Evolutionary conservation across 2,113 vertebrate species (phyloP).

Genomic region (Sylvicapra grimmia): DNA sequence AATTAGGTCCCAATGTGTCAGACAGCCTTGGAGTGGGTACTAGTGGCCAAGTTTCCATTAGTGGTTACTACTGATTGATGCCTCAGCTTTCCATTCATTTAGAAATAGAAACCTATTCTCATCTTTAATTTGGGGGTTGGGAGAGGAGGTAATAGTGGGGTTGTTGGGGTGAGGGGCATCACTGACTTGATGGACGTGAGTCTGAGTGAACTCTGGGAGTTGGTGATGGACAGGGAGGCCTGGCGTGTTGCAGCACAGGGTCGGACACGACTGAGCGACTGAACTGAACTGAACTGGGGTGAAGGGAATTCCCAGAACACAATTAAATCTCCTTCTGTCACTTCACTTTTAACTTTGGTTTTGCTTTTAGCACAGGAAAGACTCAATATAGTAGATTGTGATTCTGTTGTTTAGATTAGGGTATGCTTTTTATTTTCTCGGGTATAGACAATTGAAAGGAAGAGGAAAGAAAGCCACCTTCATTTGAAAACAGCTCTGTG

Average conservation of each 20-base stretch:
- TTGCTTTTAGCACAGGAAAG: background rate
- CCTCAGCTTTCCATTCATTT: slow-evolving; percentile 1
- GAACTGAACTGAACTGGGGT: background rate
- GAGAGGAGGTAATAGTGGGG: background rate
- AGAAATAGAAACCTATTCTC: slow-evolving; percentile 36
- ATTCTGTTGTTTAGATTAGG: background rate
- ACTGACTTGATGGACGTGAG: too few relatives aligned
- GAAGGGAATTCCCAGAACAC: background rate
- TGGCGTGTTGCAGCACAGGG: too few relatives aligned
- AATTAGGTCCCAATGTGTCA: slow-evolving; percentile 58
- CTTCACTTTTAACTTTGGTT: background rate
- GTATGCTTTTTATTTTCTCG: background rate
- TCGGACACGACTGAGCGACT: too few relatives aligned
- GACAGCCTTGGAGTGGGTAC: background rate
- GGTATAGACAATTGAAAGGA: background rate
- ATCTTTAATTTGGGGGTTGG: slow-evolving; percentile 23
- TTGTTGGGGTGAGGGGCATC: background rate
- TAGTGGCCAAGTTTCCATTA: slow-evolving; percentile 54
- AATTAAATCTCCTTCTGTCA: background rate
- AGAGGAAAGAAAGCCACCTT: background rate
- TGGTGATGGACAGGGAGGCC: too few relatives aligned
- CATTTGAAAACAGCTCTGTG: background rate
- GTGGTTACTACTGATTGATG: slow-evolving; percentile 13
- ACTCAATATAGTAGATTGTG: background rate
- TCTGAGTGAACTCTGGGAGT: too few relatives aligned